Evolutionary conservation across 1,140 invertebrate species (phyloP), one percentile per base, ranked within the genome.

Genomic region (Zaprionus tsacasi): DNA sequence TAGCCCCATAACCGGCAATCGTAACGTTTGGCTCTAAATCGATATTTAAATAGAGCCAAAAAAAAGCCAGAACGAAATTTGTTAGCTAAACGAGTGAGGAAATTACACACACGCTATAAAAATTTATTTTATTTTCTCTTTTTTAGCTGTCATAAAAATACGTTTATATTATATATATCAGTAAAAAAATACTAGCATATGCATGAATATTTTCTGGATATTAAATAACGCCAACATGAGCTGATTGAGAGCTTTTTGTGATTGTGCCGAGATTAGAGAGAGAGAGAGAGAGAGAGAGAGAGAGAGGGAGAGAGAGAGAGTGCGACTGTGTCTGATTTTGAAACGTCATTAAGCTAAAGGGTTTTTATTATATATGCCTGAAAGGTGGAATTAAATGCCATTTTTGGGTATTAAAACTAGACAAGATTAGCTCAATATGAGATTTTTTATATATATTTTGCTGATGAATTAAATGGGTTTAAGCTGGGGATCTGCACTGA

Each of bases 21-120:
- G 43, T 50, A 68, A 13, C 40, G 17, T 50, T 50, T 58, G 30
- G 45, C 59, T 59, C 59, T 59, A 75, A 75, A 75, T 75, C 72
- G 72, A 70, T 59, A 70, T 75, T 75, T 75, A 75, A 75, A 70
- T 59, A 63, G 66, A 63, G 72, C n/a, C 10, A 56, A 56, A 56
- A 27, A 27, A 36, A 25, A 36, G 30, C 27, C 17, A 45, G 27
- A 54, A 35, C 36, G 36, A n/a, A 55, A 52, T 69, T 60, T 52
- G 45, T 60, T 25, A 50, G 55, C 40, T 68, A 17, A 54, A 36
- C 11, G 21, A 61, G 48, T 56, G 48, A 60, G 55, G 63, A 73
- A 73, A 60, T 67, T 54, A 60, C 56, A 56, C 36, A 45, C 45
- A 48, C 6, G 15, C 45, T 21, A 50, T 50, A 21, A 50, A 38